Conservation (phyloP, 2,888 invertebrate species). For the Lepas anatifera region DNA sequence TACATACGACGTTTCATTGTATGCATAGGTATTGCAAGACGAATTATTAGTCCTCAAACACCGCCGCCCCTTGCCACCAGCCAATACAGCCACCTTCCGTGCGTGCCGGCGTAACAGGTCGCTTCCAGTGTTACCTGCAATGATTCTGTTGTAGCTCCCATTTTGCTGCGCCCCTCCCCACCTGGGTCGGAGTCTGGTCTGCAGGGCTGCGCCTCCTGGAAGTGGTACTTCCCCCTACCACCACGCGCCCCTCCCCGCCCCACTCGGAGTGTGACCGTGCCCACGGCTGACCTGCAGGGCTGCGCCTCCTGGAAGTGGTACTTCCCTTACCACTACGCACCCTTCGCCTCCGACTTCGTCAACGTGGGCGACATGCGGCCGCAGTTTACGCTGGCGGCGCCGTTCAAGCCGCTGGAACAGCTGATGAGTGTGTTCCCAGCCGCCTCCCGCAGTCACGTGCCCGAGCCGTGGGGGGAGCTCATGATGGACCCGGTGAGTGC, state of each 20-base stretch:
- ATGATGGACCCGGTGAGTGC: slow-evolving; percentile 66
- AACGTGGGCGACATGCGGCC: slow-evolving; percentile 75
- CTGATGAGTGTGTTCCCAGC: slow-evolving; percentile 99
- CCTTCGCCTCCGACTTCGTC: slow-evolving; percentile 97
- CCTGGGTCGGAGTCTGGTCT: too few relatives aligned
- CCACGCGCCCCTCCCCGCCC: slow-evolving; percentile 98
- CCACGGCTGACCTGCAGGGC: slow-evolving; percentile 42
- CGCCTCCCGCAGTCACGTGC: slow-evolving; percentile 87
- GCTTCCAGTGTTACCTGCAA: too few relatives aligned
- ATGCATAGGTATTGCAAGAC: too few relatives aligned
- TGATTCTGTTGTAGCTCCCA: too few relatives aligned
- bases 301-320: slow-evolving; percentile 99
- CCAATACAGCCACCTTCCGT: too few relatives aligned
- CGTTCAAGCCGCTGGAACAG: slow-evolving; percentile 96
- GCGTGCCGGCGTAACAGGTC: too few relatives aligned
- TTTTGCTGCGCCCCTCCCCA: too few relatives aligned
- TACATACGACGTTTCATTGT: too few relatives aligned
- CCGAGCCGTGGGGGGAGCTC: slow-evolving; percentile 78
- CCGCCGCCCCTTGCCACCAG: too few relatives aligned
- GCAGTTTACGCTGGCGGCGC: slow-evolving; percentile 79
- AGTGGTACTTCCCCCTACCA: slow-evolving; percentile 99
- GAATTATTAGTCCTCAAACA: too few relatives aligned
- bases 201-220: slow-evolving; percentile 94
- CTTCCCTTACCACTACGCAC: slow-evolving; percentile 99
- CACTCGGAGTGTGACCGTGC: not conserved